These are phyloP conservation scores for Eupithecia dodoneata DNA, from an alignment of 2,888 invertebrate species.

Conservation along the genomic window DNA sequence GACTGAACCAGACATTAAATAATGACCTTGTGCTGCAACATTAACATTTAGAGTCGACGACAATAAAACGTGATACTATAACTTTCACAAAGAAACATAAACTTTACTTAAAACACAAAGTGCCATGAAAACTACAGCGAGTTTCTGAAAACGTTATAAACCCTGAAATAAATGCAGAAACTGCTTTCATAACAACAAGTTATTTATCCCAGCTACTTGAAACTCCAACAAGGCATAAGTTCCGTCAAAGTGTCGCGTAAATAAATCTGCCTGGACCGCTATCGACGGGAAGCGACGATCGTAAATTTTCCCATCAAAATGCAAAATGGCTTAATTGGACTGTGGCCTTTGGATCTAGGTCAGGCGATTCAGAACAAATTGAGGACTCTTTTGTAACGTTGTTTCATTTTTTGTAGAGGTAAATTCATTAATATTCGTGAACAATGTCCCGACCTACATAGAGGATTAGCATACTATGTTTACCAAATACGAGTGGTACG, in stretches of 20 bases:
- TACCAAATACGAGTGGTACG: neutral
- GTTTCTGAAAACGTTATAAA: conserved; percentile 31
- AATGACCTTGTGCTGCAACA: neutral
- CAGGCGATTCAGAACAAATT: conserved; percentile 79
- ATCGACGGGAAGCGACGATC: conserved; percentile 72
- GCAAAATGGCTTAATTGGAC: conserved; percentile 83
- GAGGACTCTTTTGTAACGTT: conserved; percentile 73
- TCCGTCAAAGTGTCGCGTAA: conserved; percentile 61
- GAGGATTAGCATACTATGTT: neutral
- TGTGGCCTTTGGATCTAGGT: conserved; percentile 80
- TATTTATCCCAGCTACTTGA: conserved; percentile 37
- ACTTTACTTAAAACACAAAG: conserved; percentile 16
- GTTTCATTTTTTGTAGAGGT: conserved; percentile 58
- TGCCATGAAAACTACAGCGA: conserved; percentile 30
- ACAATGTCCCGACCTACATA: neutral
- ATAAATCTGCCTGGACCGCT: conserved; percentile 65
- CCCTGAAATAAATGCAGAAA: conserved; percentile 36
- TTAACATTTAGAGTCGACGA: neutral
- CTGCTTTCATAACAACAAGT: conserved; percentile 37
- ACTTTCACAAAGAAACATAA: conserved; percentile 21
- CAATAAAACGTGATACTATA: conserved; percentile 8
- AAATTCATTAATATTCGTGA: neutral
- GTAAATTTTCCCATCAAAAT: conserved; percentile 83
- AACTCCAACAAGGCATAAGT: conserved; percentile 48
- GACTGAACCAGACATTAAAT: neutral